Evolutionary conservation across 2,113 vertebrate genomes (phyloP).

Genomic region (Oreochromis tanganicae): DNA sequence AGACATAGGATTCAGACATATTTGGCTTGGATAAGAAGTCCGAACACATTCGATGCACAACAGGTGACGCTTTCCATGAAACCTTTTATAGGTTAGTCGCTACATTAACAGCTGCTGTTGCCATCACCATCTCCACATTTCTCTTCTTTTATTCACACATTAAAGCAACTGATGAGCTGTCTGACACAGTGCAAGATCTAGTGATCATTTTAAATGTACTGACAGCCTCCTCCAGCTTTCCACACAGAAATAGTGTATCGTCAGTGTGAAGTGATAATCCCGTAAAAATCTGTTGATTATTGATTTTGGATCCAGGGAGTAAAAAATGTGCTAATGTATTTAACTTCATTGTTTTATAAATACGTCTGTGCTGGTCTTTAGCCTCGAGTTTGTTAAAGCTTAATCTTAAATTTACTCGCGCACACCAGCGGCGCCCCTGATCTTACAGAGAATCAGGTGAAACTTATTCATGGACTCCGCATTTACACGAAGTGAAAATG

Average conservation of each 20-base stretch:
- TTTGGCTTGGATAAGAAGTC: too few species aligned
- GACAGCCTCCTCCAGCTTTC: fast-evolving
- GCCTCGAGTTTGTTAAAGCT: neutral
- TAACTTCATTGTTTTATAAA: neutral
- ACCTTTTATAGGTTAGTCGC: too few species aligned
- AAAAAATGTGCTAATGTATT: fast-evolving
- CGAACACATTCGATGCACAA: too few species aligned
- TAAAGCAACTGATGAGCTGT: too few species aligned
- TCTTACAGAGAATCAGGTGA: neutral
- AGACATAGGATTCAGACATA: too few species aligned
- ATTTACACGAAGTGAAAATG: too few species aligned
- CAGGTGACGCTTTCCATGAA: too few species aligned
- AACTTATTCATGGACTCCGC: fast-evolving
- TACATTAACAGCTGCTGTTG: too few species aligned
- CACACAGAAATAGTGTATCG: neutral
- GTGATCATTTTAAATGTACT: fast-evolving
- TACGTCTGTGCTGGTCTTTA: neutral
- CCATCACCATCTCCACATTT: too few species aligned
- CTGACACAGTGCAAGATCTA: too few species aligned
- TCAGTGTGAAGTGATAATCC: neutral
- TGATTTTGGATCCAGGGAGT: neutral
- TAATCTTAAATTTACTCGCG: neutral
- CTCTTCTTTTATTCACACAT: too few species aligned
- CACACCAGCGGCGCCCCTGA: fast-evolving
- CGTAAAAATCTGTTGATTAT: neutral